These are phyloP conservation scores for Rhagium mordax DNA, from an alignment of 2,888 invertebrate species.

Conservation along the genomic window DNA sequence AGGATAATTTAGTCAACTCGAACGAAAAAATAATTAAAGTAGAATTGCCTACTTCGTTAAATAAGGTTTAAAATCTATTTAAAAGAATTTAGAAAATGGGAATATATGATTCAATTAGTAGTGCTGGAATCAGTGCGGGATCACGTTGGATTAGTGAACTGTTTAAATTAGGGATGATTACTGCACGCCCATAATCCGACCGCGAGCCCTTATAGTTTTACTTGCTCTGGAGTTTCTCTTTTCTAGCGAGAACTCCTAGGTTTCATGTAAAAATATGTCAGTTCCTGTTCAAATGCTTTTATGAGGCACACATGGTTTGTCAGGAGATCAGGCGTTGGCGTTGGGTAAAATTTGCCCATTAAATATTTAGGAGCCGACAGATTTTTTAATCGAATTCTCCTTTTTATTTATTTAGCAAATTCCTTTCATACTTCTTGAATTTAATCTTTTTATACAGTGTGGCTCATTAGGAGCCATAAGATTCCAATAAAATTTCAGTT, in stretches of 20 bases:
- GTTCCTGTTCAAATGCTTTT: neutral
- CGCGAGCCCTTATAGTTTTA: slow-evolving; percentile 3
- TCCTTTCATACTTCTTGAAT: too few relatives aligned
- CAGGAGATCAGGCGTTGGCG: too few relatives aligned
- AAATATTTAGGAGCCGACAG: too few relatives aligned
- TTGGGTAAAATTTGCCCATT: too few relatives aligned
- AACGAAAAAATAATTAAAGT: slow-evolving; percentile 14
- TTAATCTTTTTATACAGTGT: too few relatives aligned
- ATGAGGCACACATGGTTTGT: neutral
- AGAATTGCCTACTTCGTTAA: neutral
- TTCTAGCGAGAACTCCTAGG: neutral
- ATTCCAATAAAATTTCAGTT: too few relatives aligned
- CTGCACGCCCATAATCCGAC: slow-evolving; percentile 15
- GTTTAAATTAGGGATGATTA: slow-evolving; percentile 31
- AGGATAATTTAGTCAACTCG: neutral
- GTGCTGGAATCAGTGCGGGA: slow-evolving; percentile 9
- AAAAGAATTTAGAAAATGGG: slow-evolving; percentile 27
- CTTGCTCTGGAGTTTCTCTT: slow-evolving; percentile 4
- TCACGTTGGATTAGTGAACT: slow-evolving; percentile 31
- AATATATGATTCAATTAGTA: slow-evolving; percentile 32
- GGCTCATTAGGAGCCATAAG: too few relatives aligned
- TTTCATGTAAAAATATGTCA: neutral
- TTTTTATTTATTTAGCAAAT: too few relatives aligned
- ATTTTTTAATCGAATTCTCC: too few relatives aligned
- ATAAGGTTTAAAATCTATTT: slow-evolving; percentile 9